Percentiles rank a stretch among this genome's conserved stretches.
These are phyloP conservation scores for Nyctereutes procyonoides DNA, from an alignment of 2,113 vertebrate species.

Conservation along the genomic window DNA sequence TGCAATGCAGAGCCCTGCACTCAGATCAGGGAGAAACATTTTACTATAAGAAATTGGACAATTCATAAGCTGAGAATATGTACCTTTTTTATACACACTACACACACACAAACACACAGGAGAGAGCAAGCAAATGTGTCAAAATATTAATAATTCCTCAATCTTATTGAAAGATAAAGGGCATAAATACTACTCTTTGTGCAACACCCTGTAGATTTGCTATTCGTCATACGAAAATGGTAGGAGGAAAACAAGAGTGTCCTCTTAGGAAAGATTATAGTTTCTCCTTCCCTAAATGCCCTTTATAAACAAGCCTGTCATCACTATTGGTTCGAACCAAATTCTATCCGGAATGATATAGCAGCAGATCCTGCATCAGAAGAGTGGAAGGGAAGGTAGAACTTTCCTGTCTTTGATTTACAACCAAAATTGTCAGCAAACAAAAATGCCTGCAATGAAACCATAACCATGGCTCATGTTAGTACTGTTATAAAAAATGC, in stretches of 20 bases:
- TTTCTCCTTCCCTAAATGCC: background rate
- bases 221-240: conserved; percentile 45
- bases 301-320: conserved; percentile 47
- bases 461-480: background rate
- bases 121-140: background rate
- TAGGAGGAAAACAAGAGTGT: background rate
- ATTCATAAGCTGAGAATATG: conserved; percentile 19
- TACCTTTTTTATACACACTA: background rate
- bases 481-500: conserved; percentile 54
- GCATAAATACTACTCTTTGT: conserved; percentile 12
- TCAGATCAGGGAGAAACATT: background rate
- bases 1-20: background rate
- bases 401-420: conserved; percentile 69
- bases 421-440: conserved; percentile 70
- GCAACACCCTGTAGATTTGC: conserved; percentile 17
- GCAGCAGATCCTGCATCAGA: conserved; percentile 46
- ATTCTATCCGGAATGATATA: conserved; percentile 33
- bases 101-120: background rate
- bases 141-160: conserved; percentile 27
- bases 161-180: conserved; percentile 9
- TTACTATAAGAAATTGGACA: background rate
- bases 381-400: background rate
- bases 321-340: conserved; percentile 34
- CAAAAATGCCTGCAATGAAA: background rate
- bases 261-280: background rate